A percentile compares a stretch with the other conserved stretches of the same genome.
phyloP scores from a whole-genome alignment of 2,113 vertebrate species.

The Xiphophorus hellerii region DNA sequence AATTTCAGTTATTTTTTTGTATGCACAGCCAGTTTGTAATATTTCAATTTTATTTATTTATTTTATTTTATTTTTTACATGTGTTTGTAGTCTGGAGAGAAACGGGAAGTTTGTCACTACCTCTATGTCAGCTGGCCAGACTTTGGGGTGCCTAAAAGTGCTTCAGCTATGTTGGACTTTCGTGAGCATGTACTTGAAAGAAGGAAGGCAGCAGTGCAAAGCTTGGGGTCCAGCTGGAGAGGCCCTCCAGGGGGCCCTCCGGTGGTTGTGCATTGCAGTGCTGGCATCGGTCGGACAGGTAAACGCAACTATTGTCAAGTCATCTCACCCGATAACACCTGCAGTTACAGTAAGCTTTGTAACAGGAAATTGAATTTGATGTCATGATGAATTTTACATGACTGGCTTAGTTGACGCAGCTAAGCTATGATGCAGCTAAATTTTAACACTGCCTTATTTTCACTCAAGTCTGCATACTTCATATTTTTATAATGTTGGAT shows the following conservation, averaged over 20 bases:
- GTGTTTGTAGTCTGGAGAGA: constrained; percentile 76
- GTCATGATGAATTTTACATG: too few relatives aligned
- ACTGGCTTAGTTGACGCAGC: too few relatives aligned
- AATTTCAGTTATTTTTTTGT: background rate
- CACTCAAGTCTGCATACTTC: too few relatives aligned
- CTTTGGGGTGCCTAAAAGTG: constrained; percentile 83
- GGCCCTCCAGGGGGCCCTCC: constrained; percentile 80
- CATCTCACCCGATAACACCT: background rate
- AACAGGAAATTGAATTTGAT: background rate
- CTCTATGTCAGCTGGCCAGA: constrained; percentile 86
- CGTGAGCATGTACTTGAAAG: constrained; percentile 78
- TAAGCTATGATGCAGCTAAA: too few relatives aligned
- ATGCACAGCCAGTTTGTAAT: background rate
- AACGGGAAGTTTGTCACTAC: constrained; percentile 80
- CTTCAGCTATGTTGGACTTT: constrained; percentile 84
- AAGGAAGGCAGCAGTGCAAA: constrained; percentile 71
- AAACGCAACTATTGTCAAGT: background rate
- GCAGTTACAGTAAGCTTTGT: background rate
- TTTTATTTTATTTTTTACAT: background rate
- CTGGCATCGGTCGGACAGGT: constrained; percentile 85
- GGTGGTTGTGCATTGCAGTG: constrained; percentile 84
- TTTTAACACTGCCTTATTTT: too few relatives aligned
- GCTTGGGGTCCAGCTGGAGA: constrained; percentile 75
- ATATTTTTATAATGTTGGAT: too few relatives aligned
- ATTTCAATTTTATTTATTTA: background rate